Conservation (phyloP, 2,797 vertebrate genomes). For the Sebastiscus tertius region DNA sequence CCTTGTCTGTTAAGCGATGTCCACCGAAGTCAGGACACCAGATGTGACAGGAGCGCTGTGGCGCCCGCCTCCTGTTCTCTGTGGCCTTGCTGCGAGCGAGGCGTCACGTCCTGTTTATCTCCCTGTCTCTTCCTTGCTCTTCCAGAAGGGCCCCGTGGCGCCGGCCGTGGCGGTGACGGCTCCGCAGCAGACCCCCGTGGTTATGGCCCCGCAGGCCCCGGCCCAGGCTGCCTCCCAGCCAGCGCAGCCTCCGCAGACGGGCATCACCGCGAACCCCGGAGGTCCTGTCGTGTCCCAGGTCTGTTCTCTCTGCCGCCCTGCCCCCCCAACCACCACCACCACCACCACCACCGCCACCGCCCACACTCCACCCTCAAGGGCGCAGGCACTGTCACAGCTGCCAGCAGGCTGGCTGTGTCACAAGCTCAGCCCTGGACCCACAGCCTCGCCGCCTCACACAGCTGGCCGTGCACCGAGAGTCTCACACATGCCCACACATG, state of each 20-base stretch:
- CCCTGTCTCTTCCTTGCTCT: conserved; percentile 74
- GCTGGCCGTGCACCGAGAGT: conserved; percentile 66
- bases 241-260: conserved; percentile 74
- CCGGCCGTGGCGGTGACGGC: conserved; percentile 79
- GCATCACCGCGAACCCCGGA: conserved; percentile 81
- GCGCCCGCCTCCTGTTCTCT: conserved; percentile 78
- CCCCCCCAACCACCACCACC: neutral
- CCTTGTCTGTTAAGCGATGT: conserved; percentile 73
- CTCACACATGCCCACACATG: conserved; percentile 65
- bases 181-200: conserved; percentile 82
- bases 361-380: conserved; percentile 51
- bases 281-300: conserved; percentile 87
- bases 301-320: conserved; percentile 35
- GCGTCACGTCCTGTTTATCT: conserved; percentile 86
- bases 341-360: neutral
- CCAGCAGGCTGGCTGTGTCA: conserved; percentile 73
- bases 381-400: conserved; percentile 66
- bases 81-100: conserved; percentile 83
- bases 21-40: conserved; percentile 75
- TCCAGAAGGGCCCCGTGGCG: conserved; percentile 83
- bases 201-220: conserved; percentile 76
- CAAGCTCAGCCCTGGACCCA: conserved; percentile 35
- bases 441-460: conserved; percentile 53
- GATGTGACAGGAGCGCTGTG: conserved; percentile 81
- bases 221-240: conserved; percentile 79